These are phyloP conservation scores for Sipha flava DNA, from an alignment of 1,140 invertebrate species.

Conservation along the genomic window DNA sequence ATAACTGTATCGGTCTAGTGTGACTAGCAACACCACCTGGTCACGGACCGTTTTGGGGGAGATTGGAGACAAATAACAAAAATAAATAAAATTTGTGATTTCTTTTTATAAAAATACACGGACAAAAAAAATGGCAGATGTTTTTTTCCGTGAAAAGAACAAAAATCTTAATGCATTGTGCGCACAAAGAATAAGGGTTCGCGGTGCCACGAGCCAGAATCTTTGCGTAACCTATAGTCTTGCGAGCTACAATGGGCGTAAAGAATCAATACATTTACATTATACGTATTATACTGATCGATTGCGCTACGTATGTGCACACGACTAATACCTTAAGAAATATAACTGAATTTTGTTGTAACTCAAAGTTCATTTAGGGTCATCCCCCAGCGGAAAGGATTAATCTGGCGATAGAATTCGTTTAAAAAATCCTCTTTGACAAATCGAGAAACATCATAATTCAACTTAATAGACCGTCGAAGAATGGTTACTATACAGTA, in stretches of 20 bases:
- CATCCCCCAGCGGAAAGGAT: not conserved
- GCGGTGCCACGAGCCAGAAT: not conserved
- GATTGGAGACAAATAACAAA: not conserved
- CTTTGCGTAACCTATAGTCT: not conserved
- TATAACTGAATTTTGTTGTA: not conserved
- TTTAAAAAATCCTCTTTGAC: not conserved
- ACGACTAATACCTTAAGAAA: too few species aligned
- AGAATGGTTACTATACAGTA: too few species aligned
- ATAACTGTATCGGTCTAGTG: constrained; percentile 1
- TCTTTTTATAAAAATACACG: not conserved
- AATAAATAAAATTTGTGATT: not conserved
- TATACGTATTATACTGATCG: too few species aligned
- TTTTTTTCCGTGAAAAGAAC: not conserved
- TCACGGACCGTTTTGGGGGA: not conserved
- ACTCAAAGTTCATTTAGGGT: not conserved
- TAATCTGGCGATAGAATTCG: not conserved
- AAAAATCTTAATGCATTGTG: not conserved
- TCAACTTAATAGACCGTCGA: not conserved
- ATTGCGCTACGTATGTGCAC: too few species aligned
- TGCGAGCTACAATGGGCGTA: not conserved
- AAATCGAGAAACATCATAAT: not conserved
- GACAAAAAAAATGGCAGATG: not conserved
- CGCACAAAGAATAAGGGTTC: not conserved
- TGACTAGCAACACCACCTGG: not conserved
- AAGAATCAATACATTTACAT: not conserved